phyloP scores from a whole-genome alignment of 2,113 vertebrate species.

The Pollachius pollachius region DNA sequence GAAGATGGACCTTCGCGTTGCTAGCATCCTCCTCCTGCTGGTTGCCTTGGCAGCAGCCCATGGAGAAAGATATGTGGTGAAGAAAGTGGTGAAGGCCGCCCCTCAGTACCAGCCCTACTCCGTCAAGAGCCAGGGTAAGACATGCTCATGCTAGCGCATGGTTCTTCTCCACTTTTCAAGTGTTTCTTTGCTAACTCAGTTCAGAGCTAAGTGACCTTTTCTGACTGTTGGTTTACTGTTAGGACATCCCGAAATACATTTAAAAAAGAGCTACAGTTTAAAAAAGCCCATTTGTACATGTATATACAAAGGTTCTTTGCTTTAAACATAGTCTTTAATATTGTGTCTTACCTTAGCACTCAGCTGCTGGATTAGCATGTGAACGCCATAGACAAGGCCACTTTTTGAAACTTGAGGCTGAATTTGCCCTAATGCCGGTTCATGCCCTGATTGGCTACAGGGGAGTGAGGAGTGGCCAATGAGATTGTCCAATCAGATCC shows the following conservation, averaged over 20 bases:
- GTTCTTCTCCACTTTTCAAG: not conserved
- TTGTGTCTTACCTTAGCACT: not conserved
- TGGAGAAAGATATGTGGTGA: constrained; percentile 83
- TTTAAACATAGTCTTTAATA: no score
- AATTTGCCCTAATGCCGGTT: constrained; percentile 9
- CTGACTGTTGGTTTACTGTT: no score
- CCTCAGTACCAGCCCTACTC: constrained; percentile 78
- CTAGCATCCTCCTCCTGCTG: constrained; percentile 76
- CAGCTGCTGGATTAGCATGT: constrained; percentile 12
- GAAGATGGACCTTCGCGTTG: constrained; percentile 85
- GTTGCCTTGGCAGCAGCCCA: constrained; percentile 78
- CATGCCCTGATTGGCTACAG: constrained; percentile 57
- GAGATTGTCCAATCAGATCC: constrained; percentile 6
- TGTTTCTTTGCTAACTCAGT: not conserved
- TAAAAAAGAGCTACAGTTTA: no score
- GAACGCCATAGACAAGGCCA: not conserved
- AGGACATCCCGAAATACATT: no score
- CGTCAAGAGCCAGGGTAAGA: constrained; percentile 90
- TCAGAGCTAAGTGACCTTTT: not conserved
- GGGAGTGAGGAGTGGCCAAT: constrained; percentile 34
- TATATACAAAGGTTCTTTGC: no score
- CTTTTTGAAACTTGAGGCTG: constrained; percentile 32
- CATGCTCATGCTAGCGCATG: not conserved
- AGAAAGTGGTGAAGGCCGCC: constrained; percentile 81
- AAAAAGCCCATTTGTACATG: no score